Evolutionary conservation across 2,888 invertebrate genomes (phyloP).

Genomic region (Mythimna lalbum): DNA sequence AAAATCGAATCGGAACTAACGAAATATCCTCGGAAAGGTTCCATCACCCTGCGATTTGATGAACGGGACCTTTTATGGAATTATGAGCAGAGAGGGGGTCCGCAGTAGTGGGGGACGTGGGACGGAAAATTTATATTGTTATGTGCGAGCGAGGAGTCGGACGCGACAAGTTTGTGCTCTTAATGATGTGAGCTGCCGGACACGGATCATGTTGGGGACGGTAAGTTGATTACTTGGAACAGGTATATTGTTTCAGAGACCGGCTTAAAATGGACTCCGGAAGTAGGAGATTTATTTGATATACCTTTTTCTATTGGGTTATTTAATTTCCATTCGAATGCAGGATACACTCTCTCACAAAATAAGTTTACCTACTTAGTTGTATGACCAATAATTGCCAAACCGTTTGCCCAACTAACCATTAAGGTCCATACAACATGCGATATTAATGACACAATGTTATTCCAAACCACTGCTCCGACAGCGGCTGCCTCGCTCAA

Average conservation of each 20-base stretch:
- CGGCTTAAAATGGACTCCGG: neutral
- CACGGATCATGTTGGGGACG: slow-evolving; percentile 38
- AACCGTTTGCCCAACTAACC: neutral
- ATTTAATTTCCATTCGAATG: neutral
- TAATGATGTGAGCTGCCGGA: slow-evolving; percentile 54
- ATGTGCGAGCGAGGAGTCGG: slow-evolving; percentile 49
- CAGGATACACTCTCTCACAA: neutral
- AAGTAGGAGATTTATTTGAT: slow-evolving; percentile 13
- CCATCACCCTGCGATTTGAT: slow-evolving; percentile 69
- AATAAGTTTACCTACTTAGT: neutral
- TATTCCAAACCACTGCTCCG: slow-evolving; percentile 55
- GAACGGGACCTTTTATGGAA: slow-evolving; percentile 74
- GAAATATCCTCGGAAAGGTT: slow-evolving; percentile 77
- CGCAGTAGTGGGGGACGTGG: slow-evolving; percentile 52
- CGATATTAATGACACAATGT: slow-evolving; percentile 45
- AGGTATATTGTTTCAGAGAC: slow-evolving; percentile 27
- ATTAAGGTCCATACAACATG: slow-evolving; percentile 8
- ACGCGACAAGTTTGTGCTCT: slow-evolving; percentile 46
- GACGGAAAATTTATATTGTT: slow-evolving; percentile 63
- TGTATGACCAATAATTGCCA: slow-evolving; percentile 5
- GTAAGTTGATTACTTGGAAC: slow-evolving; percentile 39
- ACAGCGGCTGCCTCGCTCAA: slow-evolving; percentile 58
- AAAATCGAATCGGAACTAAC: slow-evolving; percentile 87
- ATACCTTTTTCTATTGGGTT: slow-evolving; percentile 1
- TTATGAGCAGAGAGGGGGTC: slow-evolving; percentile 67